These are phyloP conservation scores for Patella pellucida DNA, from an alignment of 2,888 invertebrate species.

Conservation along the genomic window DNA sequence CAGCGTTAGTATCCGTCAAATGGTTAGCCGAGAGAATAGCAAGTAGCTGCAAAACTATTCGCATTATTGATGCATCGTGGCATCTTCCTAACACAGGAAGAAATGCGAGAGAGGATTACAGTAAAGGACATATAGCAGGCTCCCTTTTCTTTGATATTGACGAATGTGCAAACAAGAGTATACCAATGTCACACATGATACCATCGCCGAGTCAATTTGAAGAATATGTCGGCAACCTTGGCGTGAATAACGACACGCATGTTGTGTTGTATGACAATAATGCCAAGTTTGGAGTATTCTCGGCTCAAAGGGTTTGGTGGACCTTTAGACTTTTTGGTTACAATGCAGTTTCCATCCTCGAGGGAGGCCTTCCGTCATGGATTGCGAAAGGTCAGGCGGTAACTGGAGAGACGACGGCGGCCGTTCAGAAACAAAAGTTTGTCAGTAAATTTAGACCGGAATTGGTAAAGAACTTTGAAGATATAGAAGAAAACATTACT, in stretches of 20 bases:
- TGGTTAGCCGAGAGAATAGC: constrained; percentile 31
- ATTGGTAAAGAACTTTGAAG: constrained; percentile 56
- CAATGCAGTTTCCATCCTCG: constrained; percentile 54
- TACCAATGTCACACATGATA: constrained; percentile 58
- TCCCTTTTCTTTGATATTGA: constrained; percentile 67
- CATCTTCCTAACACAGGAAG: constrained; percentile 57
- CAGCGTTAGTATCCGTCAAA: constrained; percentile 32
- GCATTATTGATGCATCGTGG: constrained; percentile 63
- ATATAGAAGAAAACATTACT: constrained; percentile 54
- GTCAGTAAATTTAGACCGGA: constrained; percentile 43
- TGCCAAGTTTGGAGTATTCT: constrained; percentile 53
- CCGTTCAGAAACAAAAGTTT: constrained; percentile 39
- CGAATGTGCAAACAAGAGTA: constrained; percentile 54
- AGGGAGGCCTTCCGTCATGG: constrained; percentile 65
- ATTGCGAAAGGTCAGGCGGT: constrained; percentile 36
- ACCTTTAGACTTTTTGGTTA: constrained; percentile 65
- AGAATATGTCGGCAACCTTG: constrained; percentile 60
- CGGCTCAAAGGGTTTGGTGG: constrained; percentile 66
- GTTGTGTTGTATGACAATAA: constrained; percentile 65
- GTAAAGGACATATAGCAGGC: constrained; percentile 61
- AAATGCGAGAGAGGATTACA: constrained; percentile 53
- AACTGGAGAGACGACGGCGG: constrained; percentile 35
- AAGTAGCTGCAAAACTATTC: constrained; percentile 38
- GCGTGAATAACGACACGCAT: constrained; percentile 59
- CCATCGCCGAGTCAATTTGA: constrained; percentile 55